A percentile compares a stretch with the other conserved stretches of the same genome.
Conservation (phyloP, 2,113 vertebrate species). For the Macrotus californicus region DNA sequence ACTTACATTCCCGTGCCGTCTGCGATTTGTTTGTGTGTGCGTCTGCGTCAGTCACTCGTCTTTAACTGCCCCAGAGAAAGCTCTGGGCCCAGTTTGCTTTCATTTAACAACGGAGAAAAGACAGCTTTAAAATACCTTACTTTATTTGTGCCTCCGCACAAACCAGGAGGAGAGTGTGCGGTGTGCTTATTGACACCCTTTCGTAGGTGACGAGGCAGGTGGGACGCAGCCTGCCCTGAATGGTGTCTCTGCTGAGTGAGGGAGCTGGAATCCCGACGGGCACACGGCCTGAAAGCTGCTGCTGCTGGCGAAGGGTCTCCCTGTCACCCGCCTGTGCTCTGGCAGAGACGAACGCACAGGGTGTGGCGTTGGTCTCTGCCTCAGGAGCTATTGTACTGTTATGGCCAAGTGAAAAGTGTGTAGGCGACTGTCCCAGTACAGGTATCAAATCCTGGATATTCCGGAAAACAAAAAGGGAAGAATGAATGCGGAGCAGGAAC, state of each 20-base stretch:
- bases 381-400: no score
- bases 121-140: neutral
- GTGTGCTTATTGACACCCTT: neutral
- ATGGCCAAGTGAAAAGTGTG: no score
- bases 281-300: neutral
- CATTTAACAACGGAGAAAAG: neutral
- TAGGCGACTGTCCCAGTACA: neutral
- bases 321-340: neutral
- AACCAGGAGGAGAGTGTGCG: neutral
- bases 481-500: neutral
- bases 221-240: neutral
- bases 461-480: neutral
- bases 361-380: no score
- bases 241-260: neutral
- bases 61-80: neutral
- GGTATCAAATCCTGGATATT: neutral
- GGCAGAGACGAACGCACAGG: neutral
- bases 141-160: neutral
- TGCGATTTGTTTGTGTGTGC: neutral
- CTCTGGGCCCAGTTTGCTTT: neutral
- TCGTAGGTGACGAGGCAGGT: neutral
- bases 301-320: fast-evolving
- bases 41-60: neutral
- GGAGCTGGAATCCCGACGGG: neutral
- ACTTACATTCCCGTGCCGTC: neutral